phyloP scores from a whole-genome alignment of 2,797 vertebrate genomes.

The Gambusia yucatana region DNA sequence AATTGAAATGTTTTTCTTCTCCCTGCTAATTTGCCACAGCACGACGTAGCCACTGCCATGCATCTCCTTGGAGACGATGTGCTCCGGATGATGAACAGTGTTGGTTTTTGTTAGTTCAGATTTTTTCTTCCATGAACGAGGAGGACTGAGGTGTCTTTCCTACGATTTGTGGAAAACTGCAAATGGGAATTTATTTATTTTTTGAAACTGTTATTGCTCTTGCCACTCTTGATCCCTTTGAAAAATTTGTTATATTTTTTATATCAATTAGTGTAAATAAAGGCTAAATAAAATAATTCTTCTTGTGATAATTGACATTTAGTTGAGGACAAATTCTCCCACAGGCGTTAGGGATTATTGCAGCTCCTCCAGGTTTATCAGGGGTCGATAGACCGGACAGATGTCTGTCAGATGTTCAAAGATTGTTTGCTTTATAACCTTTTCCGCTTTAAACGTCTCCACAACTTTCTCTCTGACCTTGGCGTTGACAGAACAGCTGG shows the following conservation, averaged over 20 bases:
- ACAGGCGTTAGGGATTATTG: background rate
- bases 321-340: background rate
- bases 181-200: background rate
- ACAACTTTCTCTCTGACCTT: background rate
- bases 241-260: background rate
- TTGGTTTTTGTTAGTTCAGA: background rate
- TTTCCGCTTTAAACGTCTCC: background rate
- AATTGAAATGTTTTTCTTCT: background rate
- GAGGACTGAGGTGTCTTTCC: background rate
- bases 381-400: background rate
- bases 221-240: background rate
- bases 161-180: background rate
- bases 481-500: background rate
- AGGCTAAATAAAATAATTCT: background rate
- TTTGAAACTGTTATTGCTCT: background rate
- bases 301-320: too few species aligned
- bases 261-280: background rate
- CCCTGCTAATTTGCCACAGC: background rate
- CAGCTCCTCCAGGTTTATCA: background rate
- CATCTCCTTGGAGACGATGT: background rate
- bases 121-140: background rate
- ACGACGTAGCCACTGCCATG: background rate
- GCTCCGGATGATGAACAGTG: background rate
- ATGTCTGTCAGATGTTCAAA: background rate
- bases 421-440: background rate